A percentile compares a stretch with the other conserved stretches of the same genome.
These are phyloP conservation scores for Thryonomys swinderianus DNA, from an alignment of 2,113 vertebrate species.

Conservation along the genomic window DNA sequence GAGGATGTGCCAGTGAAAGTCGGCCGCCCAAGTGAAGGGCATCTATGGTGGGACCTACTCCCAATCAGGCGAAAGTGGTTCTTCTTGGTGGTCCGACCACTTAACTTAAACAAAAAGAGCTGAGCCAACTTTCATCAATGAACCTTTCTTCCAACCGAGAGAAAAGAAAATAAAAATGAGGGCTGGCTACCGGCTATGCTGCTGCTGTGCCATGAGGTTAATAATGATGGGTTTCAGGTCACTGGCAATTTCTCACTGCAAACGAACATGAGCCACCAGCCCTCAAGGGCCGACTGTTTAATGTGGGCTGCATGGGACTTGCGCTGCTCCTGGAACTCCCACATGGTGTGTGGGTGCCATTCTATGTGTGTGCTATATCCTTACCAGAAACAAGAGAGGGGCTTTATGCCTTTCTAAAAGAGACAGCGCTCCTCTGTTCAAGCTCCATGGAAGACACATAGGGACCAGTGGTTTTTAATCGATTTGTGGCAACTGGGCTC, in stretches of 20 bases:
- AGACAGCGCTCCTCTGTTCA: not conserved
- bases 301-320: not conserved
- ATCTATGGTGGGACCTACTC: conserved; percentile 61
- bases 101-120: conserved; percentile 76
- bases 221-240: conserved; percentile 77
- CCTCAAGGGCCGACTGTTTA: conserved; percentile 5
- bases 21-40: conserved; percentile 15
- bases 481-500: not conserved
- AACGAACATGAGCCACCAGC: conserved; percentile 61
- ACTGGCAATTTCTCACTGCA: conserved; percentile 73
- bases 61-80: conserved; percentile 58
- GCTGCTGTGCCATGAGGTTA: conserved; percentile 54
- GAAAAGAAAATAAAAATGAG: not conserved
- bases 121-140: conserved; percentile 74
- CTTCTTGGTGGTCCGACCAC: conserved; percentile 77
- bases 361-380: not conserved
- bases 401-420: not conserved
- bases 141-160: conserved; percentile 67
- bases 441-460: not conserved
- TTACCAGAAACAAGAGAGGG: conserved; percentile 11
- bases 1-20: not conserved
- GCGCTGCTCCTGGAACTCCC: conserved; percentile 32
- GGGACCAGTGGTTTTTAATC: not conserved
- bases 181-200: conserved; percentile 55
- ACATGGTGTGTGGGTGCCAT: conserved; percentile 27